Evolutionary conservation across 2,888 invertebrate species (phyloP).

Genomic region (Eilema caniola): DNA sequence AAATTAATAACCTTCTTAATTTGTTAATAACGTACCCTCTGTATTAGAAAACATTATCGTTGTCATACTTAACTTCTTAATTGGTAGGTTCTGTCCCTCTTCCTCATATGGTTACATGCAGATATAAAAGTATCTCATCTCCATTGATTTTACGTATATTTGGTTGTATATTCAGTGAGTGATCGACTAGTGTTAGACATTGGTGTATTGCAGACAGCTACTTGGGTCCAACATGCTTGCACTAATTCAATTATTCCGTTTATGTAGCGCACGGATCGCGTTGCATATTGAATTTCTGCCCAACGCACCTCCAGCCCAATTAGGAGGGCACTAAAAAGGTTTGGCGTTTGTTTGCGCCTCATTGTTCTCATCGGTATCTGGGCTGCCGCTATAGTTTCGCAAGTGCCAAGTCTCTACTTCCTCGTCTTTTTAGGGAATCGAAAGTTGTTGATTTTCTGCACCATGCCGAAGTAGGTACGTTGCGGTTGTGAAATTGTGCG

Average conservation of each 20-base stretch:
- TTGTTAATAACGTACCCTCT: background rate
- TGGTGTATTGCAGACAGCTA: constrained; percentile 51
- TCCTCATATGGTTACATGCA: background rate
- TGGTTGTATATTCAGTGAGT: background rate
- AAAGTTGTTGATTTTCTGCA: constrained; percentile 81
- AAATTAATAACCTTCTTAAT: constrained; percentile 4
- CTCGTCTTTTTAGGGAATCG: constrained; percentile 84
- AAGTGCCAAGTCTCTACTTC: constrained; percentile 70
- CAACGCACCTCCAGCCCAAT: constrained; percentile 77
- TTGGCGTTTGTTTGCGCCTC: constrained; percentile 76
- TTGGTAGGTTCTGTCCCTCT: background rate
- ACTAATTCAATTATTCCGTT: constrained; percentile 84
- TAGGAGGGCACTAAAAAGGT: constrained; percentile 83
- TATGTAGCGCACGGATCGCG: constrained; percentile 78
- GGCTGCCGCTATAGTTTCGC: constrained; percentile 76
- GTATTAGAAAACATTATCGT: background rate
- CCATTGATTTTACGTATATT: background rate
- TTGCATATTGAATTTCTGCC: constrained; percentile 82
- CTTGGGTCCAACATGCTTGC: constrained; percentile 72
- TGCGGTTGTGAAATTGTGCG: constrained; percentile 81
- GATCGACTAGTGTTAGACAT: constrained; percentile 30
- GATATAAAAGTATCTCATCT: background rate
- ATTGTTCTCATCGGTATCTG: constrained; percentile 82
- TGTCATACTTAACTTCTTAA: constrained; percentile 1
- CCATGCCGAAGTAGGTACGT: constrained; percentile 54